phyloP scores from a whole-genome alignment of 1,140 invertebrate species.

The Gerris buenoi region DNA sequence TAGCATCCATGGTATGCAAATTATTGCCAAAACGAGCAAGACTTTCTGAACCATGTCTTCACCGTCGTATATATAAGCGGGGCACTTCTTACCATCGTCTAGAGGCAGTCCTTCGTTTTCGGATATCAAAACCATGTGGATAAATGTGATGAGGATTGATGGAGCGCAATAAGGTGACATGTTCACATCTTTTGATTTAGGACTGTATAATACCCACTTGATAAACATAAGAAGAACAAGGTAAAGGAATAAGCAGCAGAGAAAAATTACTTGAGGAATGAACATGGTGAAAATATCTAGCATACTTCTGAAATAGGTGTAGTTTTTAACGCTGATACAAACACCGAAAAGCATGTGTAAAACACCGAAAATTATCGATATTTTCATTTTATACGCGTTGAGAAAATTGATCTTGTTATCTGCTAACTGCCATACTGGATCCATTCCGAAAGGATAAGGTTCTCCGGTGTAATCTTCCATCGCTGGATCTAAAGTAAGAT shows the following conservation, averaged over 20 bases:
- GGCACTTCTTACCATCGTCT: conserved; percentile 35
- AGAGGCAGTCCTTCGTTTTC: conserved; percentile 42
- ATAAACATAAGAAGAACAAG: conserved; percentile 73
- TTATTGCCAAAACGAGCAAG: conserved; percentile 52
- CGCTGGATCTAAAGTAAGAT: conserved; percentile 28
- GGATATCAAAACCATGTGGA: conserved; percentile 81
- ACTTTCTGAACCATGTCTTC: conserved; percentile 25
- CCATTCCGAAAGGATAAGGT: conserved; percentile 43
- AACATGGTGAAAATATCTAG: conserved; percentile 81
- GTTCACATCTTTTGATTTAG: not conserved
- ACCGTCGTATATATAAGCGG: not conserved
- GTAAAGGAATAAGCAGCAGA: conserved; percentile 81
- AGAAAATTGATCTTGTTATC: conserved; percentile 93
- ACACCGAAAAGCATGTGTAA: conserved; percentile 95
- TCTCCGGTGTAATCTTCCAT: conserved; percentile 21
- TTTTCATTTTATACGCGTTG: conserved; percentile 98
- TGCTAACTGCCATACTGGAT: conserved; percentile 47
- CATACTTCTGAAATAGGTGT: conserved; percentile 45
- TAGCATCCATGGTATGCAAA: conserved; percentile 85
- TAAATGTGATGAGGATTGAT: conserved; percentile 80
- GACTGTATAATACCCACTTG: conserved; percentile 53
- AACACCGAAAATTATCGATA: conserved; percentile 92
- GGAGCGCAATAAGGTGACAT: conserved; percentile 64
- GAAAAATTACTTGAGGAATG: conserved; percentile 82
- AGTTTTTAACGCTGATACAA: conserved; percentile 71